A percentile compares a stretch with the other conserved stretches of the same genome.
Conservation (phyloP, 2,888 invertebrate genomes). For the Pollenia griseotomentosa region DNA sequence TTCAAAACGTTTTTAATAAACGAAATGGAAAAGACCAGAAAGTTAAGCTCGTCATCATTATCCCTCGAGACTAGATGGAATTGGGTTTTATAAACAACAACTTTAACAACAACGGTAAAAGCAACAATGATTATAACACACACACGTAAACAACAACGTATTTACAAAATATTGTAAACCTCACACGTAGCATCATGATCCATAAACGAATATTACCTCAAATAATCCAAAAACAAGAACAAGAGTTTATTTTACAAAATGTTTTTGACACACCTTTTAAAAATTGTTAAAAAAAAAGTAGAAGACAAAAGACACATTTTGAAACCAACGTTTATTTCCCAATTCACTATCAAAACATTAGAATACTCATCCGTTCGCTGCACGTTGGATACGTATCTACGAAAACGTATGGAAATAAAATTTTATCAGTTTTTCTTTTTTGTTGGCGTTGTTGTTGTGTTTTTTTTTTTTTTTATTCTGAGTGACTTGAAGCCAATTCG, state of each 20-base stretch:
- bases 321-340: slow-evolving; percentile 52
- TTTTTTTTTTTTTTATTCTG: slow-evolving; percentile 1
- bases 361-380: slow-evolving; percentile 47
- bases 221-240: slow-evolving; percentile 18
- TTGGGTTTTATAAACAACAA: slow-evolving; percentile 24
- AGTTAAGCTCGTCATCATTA: slow-evolving; percentile 35
- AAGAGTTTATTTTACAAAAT: slow-evolving; percentile 44
- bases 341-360: slow-evolving; percentile 62
- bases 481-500: slow-evolving; percentile 42
- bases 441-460: neutral
- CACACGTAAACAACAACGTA: neutral
- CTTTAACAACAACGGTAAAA: neutral
- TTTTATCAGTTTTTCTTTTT: slow-evolving; percentile 18
- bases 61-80: slow-evolving; percentile 54
- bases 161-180: slow-evolving; percentile 41
- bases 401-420: neutral
- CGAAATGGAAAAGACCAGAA: slow-evolving; percentile 21
- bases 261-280: slow-evolving; percentile 64
- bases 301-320: slow-evolving; percentile 38
- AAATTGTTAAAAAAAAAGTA: neutral
- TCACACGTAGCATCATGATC: slow-evolving; percentile 65
- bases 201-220: slow-evolving; percentile 58
- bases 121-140: neutral
- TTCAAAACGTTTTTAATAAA: slow-evolving; percentile 35
- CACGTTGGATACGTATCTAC: neutral